Conservation (phyloP, 2,888 invertebrate genomes). For the Camponotus fellah region DNA sequence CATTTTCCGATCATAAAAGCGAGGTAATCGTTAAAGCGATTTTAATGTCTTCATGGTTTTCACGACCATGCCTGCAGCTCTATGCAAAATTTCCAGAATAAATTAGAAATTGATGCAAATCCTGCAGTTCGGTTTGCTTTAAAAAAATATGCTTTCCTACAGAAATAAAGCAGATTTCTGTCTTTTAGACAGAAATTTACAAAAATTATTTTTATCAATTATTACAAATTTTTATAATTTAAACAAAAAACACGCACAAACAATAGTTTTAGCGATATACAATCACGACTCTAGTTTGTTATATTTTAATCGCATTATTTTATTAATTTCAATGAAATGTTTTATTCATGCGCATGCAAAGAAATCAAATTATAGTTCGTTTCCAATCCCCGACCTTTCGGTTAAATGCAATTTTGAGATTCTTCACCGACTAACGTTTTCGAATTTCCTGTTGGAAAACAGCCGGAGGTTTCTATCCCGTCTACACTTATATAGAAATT, state of each 20-base stretch:
- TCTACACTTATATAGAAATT: neutral
- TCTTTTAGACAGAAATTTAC: neutral
- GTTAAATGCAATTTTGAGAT: neutral
- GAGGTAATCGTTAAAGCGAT: conserved; percentile 37
- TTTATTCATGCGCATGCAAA: conserved; percentile 37
- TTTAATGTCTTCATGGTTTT: conserved; percentile 24
- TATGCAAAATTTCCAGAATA: conserved; percentile 38
- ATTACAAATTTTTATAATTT: conserved; percentile 17
- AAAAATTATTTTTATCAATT: conserved; percentile 25
- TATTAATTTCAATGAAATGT: conserved; percentile 24
- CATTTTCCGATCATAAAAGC: conserved; percentile 43
- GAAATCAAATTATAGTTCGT: conserved; percentile 40
- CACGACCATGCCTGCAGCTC: conserved; percentile 12
- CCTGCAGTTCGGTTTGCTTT: neutral
- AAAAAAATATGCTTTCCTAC: neutral
- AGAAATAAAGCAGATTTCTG: neutral
- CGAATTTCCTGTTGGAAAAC: conserved; percentile 22
- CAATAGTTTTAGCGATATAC: neutral
- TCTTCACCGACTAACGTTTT: conserved; percentile 22
- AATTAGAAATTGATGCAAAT: conserved; percentile 41
- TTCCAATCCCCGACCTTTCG: neutral
- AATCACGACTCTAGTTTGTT: neutral
- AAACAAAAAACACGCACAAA: neutral
- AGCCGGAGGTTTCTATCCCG: neutral
- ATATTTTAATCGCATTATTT: conserved; percentile 19